These are phyloP conservation scores for Ctena decussata DNA, from an alignment of 2,888 invertebrate genomes.

Conservation along the genomic window DNA sequence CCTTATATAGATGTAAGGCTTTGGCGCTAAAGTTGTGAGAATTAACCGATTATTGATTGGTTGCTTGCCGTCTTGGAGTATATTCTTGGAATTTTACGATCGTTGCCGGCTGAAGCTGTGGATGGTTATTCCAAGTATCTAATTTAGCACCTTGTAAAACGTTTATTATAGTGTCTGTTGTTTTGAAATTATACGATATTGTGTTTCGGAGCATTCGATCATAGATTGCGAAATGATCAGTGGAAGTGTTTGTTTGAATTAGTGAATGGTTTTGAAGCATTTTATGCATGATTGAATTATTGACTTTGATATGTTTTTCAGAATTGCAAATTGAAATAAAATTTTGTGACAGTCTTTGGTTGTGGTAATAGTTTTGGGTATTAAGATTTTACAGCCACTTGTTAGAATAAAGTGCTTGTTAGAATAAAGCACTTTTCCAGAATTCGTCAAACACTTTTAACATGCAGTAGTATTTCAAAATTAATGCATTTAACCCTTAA, in stretches of 20 bases:
- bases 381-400: no score
- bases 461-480: no score
- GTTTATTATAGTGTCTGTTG: background rate
- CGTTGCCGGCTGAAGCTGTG: background rate
- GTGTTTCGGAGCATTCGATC: background rate
- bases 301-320: no score
- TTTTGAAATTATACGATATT: background rate
- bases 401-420: no score
- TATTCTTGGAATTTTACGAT: background rate
- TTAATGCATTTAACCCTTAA: no score
- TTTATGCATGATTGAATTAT: background rate
- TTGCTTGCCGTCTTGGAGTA: background rate
- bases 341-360: no score
- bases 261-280: background rate
- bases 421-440: no score
- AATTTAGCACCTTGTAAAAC: conserved; percentile 3
- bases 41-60: conserved; percentile 8
- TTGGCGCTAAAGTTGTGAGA: conserved; percentile 8
- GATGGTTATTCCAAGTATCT: background rate
- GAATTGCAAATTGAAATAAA: no score
- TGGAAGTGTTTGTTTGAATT: no score
- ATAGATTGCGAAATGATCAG: no score
- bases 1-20: conserved; percentile 1
- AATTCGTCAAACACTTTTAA: no score
- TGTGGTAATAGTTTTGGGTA: no score